A percentile compares a stretch with the other conserved stretches of the same genome.
Conservation (phyloP, 2,888 invertebrate species). For the Atethmia centrago region DNA sequence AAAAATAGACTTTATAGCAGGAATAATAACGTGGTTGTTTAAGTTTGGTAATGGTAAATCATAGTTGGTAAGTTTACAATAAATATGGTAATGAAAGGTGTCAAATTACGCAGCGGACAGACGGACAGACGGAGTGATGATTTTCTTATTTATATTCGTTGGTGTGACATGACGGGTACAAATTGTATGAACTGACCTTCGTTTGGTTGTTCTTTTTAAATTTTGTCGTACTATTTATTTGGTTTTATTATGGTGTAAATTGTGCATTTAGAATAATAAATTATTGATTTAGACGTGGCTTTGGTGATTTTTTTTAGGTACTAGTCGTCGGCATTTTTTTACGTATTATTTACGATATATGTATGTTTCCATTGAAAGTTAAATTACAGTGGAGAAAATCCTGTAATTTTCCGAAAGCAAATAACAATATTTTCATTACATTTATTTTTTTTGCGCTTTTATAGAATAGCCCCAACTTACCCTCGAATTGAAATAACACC, state of each 20-base stretch:
- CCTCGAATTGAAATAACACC: background rate
- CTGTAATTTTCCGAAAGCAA: background rate
- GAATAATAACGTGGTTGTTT: conserved; percentile 4
- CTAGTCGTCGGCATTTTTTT: too few species aligned
- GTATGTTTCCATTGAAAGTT: background rate
- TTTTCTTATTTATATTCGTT: conserved; percentile 82
- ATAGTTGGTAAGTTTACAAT: conserved; percentile 77
- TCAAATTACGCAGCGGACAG: conserved; percentile 87
- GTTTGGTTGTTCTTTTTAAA: conserved; percentile 73
- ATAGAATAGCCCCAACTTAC: background rate
- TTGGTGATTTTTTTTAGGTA: background rate
- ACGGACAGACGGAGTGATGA: conserved; percentile 81
- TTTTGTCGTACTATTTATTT: conserved; percentile 67
- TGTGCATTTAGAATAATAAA: conserved; percentile 27
- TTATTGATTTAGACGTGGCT: conserved; percentile 13
- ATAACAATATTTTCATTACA: background rate
- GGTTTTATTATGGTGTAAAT: conserved; percentile 59
- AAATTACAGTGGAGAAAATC: background rate
- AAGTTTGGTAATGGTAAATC: conserved; percentile 2
- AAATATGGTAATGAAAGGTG: conserved; percentile 90
- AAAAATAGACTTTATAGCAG: conserved; percentile 54
- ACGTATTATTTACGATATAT: too few species aligned
- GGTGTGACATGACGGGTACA: conserved; percentile 71
- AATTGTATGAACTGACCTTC: conserved; percentile 82
- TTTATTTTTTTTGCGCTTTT: background rate